These are phyloP conservation scores for Eidolon helvum DNA, from an alignment of 2,113 vertebrate genomes.

Conservation along the genomic window DNA sequence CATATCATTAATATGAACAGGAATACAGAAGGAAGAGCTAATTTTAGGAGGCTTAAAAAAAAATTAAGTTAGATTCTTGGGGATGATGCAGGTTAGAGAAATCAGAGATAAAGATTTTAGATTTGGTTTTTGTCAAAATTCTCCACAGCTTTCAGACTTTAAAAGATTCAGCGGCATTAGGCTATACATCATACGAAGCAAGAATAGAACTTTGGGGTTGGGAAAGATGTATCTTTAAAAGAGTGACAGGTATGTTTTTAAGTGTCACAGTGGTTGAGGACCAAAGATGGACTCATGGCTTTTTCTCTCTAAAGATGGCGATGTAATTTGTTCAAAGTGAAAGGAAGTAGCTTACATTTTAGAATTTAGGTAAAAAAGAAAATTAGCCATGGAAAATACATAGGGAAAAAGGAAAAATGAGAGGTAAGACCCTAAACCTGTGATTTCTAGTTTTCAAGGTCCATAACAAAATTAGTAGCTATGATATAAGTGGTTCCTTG, in stretches of 20 bases:
- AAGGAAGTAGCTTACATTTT: not conserved
- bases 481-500: not conserved
- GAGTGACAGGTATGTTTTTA: not conserved
- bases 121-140: not conserved
- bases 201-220: not conserved
- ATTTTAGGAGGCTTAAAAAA: not conserved
- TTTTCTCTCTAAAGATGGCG: not conserved
- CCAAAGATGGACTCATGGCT: not conserved
- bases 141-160: not conserved
- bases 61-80: not conserved
- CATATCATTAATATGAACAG: not conserved
- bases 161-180: not conserved
- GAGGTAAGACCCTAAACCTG: not conserved
- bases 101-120: not conserved
- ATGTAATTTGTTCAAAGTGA: not conserved
- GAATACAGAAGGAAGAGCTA: not conserved
- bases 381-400: not conserved
- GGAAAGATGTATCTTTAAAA: not conserved
- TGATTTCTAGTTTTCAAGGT: not conserved
- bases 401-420: not conserved
- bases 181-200: not conserved
- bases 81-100: not conserved
- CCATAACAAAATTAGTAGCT: not conserved
- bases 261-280: not conserved
- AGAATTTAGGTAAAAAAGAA: not conserved